These are phyloP conservation scores for Lycophotia porphyrea DNA, from an alignment of 2,888 invertebrate genomes.

Conservation along the genomic window DNA sequence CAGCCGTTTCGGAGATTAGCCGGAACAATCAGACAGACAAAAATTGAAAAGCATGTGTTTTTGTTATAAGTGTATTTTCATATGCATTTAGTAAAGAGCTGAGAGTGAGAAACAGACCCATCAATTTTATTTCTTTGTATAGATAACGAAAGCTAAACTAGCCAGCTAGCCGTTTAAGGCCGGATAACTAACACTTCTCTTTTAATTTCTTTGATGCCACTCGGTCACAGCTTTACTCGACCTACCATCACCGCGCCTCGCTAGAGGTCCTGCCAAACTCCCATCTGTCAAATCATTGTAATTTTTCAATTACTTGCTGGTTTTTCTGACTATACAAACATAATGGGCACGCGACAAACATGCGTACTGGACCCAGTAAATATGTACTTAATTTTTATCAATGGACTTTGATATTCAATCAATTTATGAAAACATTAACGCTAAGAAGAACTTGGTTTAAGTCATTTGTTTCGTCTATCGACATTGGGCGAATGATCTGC, in stretches of 20 bases:
- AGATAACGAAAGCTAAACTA: no score
- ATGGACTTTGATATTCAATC: constrained; percentile 57
- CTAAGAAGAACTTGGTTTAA: constrained; percentile 12
- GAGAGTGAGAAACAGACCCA: no score
- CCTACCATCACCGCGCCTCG: neutral
- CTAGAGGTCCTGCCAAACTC: neutral
- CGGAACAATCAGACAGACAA: no score
- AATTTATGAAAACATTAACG: constrained; percentile 21
- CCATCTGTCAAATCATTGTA: neutral
- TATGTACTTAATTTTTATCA: constrained; percentile 55
- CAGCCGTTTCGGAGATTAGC: no score
- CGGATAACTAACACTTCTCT: neutral
- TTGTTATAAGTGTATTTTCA: no score
- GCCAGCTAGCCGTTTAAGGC: no score
- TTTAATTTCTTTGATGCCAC: neutral
- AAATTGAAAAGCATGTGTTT: no score
- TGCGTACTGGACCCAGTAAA: constrained; percentile 24
- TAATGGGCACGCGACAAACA: constrained; percentile 28
- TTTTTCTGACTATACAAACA: neutral
- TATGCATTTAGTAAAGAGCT: no score
- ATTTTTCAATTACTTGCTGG: neutral
- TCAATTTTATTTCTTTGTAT: no score
- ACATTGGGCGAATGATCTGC: neutral
- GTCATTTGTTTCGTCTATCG: no score
- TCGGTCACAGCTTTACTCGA: neutral